Base-by-base conservation (phyloP, 2,888 invertebrate species). In the Troides helena region DNA sequence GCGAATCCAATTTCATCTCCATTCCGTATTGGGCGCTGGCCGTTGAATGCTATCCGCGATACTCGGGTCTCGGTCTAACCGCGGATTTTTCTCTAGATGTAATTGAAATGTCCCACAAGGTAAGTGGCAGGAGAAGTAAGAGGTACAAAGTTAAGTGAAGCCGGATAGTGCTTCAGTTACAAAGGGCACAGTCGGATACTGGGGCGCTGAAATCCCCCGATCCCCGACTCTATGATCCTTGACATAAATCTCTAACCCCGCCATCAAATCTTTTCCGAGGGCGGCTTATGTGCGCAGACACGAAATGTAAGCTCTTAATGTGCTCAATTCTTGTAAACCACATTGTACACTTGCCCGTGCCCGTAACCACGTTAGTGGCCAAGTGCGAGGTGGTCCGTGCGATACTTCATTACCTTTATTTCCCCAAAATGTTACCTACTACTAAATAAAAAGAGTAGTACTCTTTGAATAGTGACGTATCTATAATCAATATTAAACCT, bases 171-270 rank as follows among this genome's bases (percentile, higher is more conserved):
- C 90, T 89, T 85, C 86, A 87, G 80, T 85, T 87, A 92, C 92
- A 92, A 92, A 92, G 90, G 90, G 88, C 87, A 87, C 88, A 90
- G 90, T 88, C 85, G 88, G 89, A 89, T 89, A 89, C 84, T 85
- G 87, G 88, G 87, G 87, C 86, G 85, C 88, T 89, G 87, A 89
- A 91, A 89, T 88, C 89, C 88, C 87, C 85, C 87, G 89, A 90
- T 89, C 88, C 87, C 88, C 84, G 81, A 78, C 85, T 90, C 84
- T 91, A 91, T 92, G 91, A 89, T 91, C 90, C 92, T 92, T 92
- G 92, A 92, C 92, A 91, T 90, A 90, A 92, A 92, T 92, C 91
- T 90, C 90, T 89, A 89, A 91, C 90, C 87, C 87, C 88, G 85
- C 88, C 90, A 88, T 92, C 91, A 92, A 91, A 91, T 92, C 92